Evolutionary conservation across 1,140 invertebrate species (phyloP).

Genomic region (Acromyrmex charruanus): DNA sequence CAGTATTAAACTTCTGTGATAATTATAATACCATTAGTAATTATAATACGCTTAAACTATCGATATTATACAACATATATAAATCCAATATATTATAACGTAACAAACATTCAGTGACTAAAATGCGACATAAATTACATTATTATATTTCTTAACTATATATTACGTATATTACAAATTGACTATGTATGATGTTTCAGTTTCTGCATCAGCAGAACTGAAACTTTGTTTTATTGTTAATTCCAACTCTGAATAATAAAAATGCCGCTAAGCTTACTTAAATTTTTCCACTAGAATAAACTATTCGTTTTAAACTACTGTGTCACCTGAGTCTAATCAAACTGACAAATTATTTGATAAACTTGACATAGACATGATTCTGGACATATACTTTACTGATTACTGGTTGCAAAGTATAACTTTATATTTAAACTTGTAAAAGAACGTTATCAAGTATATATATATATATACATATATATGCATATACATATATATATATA

Average conservation of each 20-base stretch:
- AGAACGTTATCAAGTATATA: constrained; percentile 7
- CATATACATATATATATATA: not conserved
- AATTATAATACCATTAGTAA: not conserved
- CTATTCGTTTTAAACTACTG: not conserved
- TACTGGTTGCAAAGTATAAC: not conserved
- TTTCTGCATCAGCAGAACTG: not conserved
- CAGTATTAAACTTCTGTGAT: not conserved
- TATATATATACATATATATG: not conserved
- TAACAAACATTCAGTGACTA: not conserved
- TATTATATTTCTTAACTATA: not conserved
- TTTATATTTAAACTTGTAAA: constrained; percentile 38
- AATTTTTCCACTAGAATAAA: not conserved
- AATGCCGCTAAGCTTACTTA: not conserved
- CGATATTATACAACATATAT: not conserved
- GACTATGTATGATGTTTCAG: not conserved
- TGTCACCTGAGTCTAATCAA: constrained; percentile 14
- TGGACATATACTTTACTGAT: constrained; percentile 29
- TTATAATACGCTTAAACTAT: not conserved
- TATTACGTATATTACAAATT: constrained; percentile 10
- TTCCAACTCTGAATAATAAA: constrained; percentile 8
- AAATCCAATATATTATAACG: not conserved
- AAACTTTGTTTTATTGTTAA: not conserved
- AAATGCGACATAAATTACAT: constrained; percentile 10
- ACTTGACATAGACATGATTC: constrained; percentile 17
- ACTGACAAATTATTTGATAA: constrained; percentile 53